Base-by-base conservation (phyloP, 2,113 vertebrate species). In the Notechis scutatus region DNA sequence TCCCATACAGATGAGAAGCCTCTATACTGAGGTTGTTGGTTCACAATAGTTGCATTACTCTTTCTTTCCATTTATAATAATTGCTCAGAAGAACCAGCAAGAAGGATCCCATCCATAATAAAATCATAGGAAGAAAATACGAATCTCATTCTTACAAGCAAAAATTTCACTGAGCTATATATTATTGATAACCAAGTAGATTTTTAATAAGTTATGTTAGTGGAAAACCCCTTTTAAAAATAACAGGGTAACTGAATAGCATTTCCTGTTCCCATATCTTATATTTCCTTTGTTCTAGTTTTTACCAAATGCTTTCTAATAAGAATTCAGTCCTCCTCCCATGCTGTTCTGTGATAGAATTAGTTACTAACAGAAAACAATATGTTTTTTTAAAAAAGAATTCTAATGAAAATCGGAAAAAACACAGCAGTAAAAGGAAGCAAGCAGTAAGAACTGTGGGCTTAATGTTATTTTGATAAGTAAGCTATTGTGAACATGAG, bases 381-480 rank as follows among this genome's bases (percentile, higher is more conserved):
- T 59, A 56, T 12, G 8, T 11, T 42, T 87, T 52, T 91, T 57
- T 1, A 20, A 86, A 64, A 56, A 56, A n/a, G 61, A 85, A 50
- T n/a, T 14, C 4, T 54, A 42, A 0, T 24, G 26, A 74, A 92
- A 29, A 29, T 56, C 55, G 34, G 61, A 29, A 56, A 91, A 89
- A 50, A 87, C 10, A 93, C n/a, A 42, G 14, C 12, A 64, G 57
- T 69, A 56, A 90, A 87, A 87, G 34, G 56, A 93, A 93, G 10
- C 24, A 90, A 21, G 5, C n/a, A 42, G 2, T 0, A 90, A 42
- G 10, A 93, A 87, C 0, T 74, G 21, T 57, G 90, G 5, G 1
- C 1, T 50, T 89, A 59, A 94, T 21, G 47, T 69, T 24, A 92
- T 92, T 90, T 45, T 91, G 47, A 95, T 90, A 94, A 26, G 85